phyloP scores from a whole-genome alignment of 2,113 vertebrate species.

The Chaenogobius annularis region DNA sequence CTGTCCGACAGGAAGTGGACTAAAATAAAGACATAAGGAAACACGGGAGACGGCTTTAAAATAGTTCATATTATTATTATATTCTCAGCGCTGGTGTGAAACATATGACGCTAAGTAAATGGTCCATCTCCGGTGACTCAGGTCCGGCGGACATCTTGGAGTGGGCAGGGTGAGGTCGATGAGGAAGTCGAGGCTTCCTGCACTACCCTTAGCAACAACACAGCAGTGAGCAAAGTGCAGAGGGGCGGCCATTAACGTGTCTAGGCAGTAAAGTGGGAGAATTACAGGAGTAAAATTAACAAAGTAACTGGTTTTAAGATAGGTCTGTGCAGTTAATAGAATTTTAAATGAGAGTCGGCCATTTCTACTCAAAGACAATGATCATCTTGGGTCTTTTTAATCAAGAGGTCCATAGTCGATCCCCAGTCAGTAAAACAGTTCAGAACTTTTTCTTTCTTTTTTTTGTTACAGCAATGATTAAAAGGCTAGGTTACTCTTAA shows the following conservation, averaged over 20 bases:
- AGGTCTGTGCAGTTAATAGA: neutral
- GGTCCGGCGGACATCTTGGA: conserved; percentile 43
- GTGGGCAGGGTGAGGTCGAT: conserved; percentile 41
- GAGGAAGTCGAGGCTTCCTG: conserved; percentile 62
- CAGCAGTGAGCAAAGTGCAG: conserved; percentile 5
- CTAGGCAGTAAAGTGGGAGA: neutral
- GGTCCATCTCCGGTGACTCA: conserved; percentile 42
- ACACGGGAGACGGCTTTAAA: conserved; percentile 47
- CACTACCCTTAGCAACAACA: conserved; percentile 30
- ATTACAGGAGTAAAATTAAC: neutral
- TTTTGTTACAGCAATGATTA: no score
- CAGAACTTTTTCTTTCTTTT: no score
- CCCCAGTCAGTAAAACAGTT: no score
- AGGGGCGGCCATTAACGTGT: neutral
- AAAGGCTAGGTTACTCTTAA: no score
- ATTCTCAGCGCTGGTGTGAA: conserved; percentile 22
- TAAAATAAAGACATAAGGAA: conserved; percentile 36
- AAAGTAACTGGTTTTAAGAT: neutral
- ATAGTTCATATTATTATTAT: conserved; percentile 31
- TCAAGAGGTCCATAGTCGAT: no score
- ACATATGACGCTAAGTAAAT: conserved; percentile 23
- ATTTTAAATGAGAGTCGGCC: neutral
- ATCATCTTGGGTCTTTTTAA: neutral
- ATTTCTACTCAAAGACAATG: neutral
- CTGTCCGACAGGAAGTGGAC: conserved; percentile 15